Conservation (phyloP, 2,888 invertebrate genomes). For the Pachydiplax longipennis region DNA sequence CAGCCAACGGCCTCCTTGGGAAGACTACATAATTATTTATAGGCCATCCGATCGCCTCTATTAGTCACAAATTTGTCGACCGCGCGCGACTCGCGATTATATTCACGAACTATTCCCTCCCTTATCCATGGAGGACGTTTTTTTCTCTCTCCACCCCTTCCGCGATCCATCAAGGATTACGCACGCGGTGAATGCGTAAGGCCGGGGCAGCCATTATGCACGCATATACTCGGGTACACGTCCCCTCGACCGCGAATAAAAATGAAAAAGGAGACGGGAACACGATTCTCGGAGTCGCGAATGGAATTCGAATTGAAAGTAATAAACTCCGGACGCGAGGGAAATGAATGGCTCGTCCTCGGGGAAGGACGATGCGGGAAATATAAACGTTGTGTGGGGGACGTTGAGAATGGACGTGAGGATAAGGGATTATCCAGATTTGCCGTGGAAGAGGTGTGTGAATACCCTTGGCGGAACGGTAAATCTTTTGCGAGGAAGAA, state of each 20-base stretch:
- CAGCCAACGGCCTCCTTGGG: not conserved
- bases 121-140: not conserved
- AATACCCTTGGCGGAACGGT: not conserved
- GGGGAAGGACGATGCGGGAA: not conserved
- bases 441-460: not conserved
- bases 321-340: not conserved
- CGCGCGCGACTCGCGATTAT: not conserved
- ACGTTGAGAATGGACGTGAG: not conserved
- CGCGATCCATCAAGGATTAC: not conserved
- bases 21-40: not conserved
- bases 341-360: not conserved
- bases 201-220: not conserved
- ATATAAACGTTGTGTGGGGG: not conserved
- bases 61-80: conserved; percentile 27
- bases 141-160: not conserved
- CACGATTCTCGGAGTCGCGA: not conserved
- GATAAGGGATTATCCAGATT: not conserved
- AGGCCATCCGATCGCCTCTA: not conserved
- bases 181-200: not conserved
- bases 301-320: not conserved
- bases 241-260: not conserved
- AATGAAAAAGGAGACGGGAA: not conserved
- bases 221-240: not conserved
- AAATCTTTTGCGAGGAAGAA: not conserved
- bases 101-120: not conserved